Evolutionary conservation across 2,797 vertebrate species (phyloP), one percentile per base, ranked within the genome.

Genomic region (Cygnus olor): DNA sequence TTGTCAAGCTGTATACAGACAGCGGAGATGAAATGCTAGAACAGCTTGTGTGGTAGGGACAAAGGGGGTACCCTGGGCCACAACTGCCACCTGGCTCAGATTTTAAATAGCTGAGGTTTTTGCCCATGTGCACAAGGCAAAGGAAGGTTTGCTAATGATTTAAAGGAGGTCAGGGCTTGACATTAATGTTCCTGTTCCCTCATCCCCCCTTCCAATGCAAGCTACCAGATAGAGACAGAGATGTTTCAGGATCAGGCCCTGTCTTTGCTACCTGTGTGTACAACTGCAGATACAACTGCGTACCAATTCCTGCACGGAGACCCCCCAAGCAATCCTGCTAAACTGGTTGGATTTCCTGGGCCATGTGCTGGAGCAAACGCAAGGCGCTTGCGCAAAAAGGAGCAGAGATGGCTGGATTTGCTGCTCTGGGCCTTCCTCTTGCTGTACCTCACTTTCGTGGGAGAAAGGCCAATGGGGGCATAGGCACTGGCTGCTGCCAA

Each of bases 261-360:
- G 27, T 36, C 54, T 74, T 57, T 22, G 13, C 63, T 51, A 9
- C 40, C 34, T 51, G 19, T 49, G 78, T 11, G 34, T 53, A n/a
- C 0, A 2, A 57, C 36, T 2, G 5, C 20, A 28, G 36, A 57
- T 7, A 22, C 17, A 42, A 40, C 68, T 66, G 66, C 27, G 45
- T 12, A 44, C 54, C 58, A 8, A 4, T 1, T 76, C 61, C 77
- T 49, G 45, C 70, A 22, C 0, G 9, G 66, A 78, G 57, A 81
- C 56, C 77, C 45, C 45, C 42, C 61, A 70, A 10, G 19, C 11
- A 8, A 25, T 70, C 65, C 87, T 4, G 2, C 61, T 30, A 25
- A 17, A 14, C 47, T 24, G 34, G 16, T 4, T 36, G 42, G 24
- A 63, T 25, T 57, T 71, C 36, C 44, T 14, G 8, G 36, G 44